Conservation (phyloP, 2,797 vertebrate species). For the Hozukius guyotensis region DNA sequence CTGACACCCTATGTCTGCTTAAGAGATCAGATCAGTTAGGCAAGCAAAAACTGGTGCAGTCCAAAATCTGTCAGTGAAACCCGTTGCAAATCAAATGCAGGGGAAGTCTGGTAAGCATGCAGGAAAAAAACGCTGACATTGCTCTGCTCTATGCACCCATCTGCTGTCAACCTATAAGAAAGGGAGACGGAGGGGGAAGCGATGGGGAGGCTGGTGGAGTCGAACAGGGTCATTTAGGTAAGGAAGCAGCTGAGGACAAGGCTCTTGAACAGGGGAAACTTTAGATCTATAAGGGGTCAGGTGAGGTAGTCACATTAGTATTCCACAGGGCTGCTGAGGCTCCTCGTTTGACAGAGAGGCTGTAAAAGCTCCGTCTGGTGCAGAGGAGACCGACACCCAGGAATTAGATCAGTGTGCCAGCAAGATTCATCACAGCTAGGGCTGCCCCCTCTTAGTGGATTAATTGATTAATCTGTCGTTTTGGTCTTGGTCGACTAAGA, state of each 20-base stretch:
- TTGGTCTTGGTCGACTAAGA: not conserved
- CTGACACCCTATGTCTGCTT: not conserved
- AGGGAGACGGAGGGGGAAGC: not conserved
- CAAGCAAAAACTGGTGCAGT: not conserved
- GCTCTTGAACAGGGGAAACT: not conserved
- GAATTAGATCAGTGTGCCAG: conserved; percentile 43
- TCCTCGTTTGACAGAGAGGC: conserved; percentile 8
- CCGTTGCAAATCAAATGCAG: not conserved
- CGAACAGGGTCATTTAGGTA: not conserved
- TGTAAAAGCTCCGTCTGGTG: conserved; percentile 6
- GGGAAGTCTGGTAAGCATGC: conserved; percentile 7
- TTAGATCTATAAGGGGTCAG: not conserved
- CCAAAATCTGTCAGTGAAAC: conserved; percentile 15
- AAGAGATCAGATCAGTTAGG: not conserved
- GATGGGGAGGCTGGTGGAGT: not conserved
- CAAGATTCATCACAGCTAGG: not conserved
- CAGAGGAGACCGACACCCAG: conserved; percentile 5
- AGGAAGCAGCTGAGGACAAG: not conserved
- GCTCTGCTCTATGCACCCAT: conserved; percentile 21
- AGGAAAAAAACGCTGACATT: conserved; percentile 26
- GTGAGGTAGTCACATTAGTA: not conserved
- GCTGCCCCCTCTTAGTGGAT: not conserved
- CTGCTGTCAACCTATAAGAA: conserved; percentile 9
- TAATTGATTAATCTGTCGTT: not conserved
- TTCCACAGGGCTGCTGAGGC: not conserved